Base-by-base conservation (phyloP, 2,113 vertebrate genomes). In the Anser cygnoides region DNA sequence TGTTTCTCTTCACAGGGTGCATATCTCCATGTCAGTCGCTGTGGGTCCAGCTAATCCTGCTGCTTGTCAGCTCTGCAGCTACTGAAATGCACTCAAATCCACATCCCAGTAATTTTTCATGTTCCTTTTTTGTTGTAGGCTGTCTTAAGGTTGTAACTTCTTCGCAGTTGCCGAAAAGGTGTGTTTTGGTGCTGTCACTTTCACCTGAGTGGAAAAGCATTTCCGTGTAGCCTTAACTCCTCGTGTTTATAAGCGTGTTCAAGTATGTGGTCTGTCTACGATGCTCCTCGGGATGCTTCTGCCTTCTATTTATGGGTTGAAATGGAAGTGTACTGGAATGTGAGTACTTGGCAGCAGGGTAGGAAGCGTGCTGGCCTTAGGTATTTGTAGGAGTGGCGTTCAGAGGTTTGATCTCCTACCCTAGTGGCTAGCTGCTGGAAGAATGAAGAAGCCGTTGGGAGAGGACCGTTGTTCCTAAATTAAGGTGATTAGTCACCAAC, bases 401-500 rank as follows among this genome's bases (percentile, higher is more conserved):
- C 43, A 55, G 81, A 13, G 82, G 13, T 89, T 63, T 6, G 17
- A 33, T 59, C 15, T 86, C 52, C 22, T 71, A 15, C 26, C 28
- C 33, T 13, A 18, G 37, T 1, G 84, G 43, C 8, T 37, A 28
- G 33, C 70, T 61, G 31, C 61, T 84, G 81, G 77, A 89, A 65
- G 54, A 84, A 68, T n/a, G 49, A 19, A 13, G 50, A 70, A 25
- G 57, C 46, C 84, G 0, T 39, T 81, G 61, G 25, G 54, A 95
- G 33, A 87, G 23, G 35, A 29, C 35, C 71, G 9, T 71, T 93
- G 11, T 68, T 84, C 58, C 87, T 90, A 89, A 92, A 77, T 85
- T 73, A 28, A 89, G 58, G 67, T 50, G 49, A 65, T 90, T 91
- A 92, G 63, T 96, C 84, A 85, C 55, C 50, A 82, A 1, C 11